phyloP scores from a whole-genome alignment of 2,113 vertebrate genomes.

The Dolichotis patagonum region DNA sequence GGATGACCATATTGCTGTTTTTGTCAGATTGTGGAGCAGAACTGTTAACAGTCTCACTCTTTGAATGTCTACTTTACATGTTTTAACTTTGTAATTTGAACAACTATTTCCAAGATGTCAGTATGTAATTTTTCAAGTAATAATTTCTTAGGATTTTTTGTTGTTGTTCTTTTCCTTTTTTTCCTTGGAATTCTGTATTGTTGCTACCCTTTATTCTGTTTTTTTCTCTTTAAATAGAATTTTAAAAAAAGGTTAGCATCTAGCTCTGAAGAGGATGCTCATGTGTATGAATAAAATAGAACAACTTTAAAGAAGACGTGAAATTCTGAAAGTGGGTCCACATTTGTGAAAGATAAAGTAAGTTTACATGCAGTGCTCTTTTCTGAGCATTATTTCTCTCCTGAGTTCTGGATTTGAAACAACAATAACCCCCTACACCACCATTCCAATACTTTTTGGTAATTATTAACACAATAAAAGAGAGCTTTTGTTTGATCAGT shows the following conservation, averaged over 20 bases:
- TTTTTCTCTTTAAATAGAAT: too few relatives aligned
- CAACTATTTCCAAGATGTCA: too few relatives aligned
- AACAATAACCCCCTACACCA: background rate
- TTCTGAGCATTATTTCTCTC: background rate
- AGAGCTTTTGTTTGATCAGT: background rate
- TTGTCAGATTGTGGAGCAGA: too few relatives aligned
- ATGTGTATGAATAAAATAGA: background rate
- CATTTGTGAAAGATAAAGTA: background rate
- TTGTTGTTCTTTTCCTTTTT: too few relatives aligned
- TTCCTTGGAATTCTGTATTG: too few relatives aligned
- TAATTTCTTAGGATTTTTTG: too few relatives aligned
- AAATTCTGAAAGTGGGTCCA: background rate
- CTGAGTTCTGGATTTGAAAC: background rate
- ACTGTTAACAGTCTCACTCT: too few relatives aligned
- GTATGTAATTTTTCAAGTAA: too few relatives aligned
- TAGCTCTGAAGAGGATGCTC: background rate
- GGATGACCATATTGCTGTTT: too few relatives aligned
- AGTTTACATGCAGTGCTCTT: background rate
- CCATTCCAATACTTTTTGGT: slow-evolving; percentile 13
- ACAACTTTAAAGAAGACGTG: background rate
- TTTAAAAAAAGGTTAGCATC: background rate
- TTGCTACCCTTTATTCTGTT: too few relatives aligned
- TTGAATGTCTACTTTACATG: too few relatives aligned
- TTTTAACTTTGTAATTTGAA: too few relatives aligned
- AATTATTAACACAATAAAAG: slow-evolving; percentile 1